phyloP scores from a whole-genome alignment of 2,888 invertebrate species.

The Calameuta idolon region DNA sequence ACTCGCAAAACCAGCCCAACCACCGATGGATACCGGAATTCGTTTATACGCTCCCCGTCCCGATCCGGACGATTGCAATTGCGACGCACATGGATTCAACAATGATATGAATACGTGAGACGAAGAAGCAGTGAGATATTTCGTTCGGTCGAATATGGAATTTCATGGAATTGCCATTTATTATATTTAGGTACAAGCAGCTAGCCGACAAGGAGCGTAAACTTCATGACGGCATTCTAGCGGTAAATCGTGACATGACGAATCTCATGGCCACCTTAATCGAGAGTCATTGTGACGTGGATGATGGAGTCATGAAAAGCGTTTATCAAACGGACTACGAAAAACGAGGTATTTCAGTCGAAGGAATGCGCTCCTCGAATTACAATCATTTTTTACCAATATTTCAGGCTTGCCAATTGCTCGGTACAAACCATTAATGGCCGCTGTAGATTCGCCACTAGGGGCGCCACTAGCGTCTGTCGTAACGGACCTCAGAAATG shows the following conservation, averaged over 20 bases:
- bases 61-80: constrained; percentile 75
- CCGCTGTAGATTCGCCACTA: constrained; percentile 73
- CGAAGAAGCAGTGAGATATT: neutral
- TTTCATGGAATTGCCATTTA: neutral
- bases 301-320: constrained; percentile 74
- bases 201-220: constrained; percentile 73
- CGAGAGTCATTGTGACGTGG: constrained; percentile 74
- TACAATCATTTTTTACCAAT: constrained; percentile 20
- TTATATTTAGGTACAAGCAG: constrained; percentile 68
- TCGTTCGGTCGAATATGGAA: neutral
- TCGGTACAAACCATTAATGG: constrained; percentile 71
- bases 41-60: constrained; percentile 69
- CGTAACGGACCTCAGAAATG: constrained; percentile 70
- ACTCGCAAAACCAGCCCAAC: constrained; percentile 73
- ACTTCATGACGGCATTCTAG: constrained; percentile 70
- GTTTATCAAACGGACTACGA: constrained; percentile 74
- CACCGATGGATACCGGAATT: constrained; percentile 69
- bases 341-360: constrained; percentile 69
- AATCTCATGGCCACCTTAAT: constrained; percentile 64
- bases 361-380: neutral
- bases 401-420: constrained; percentile 69
- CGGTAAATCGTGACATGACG: constrained; percentile 68
- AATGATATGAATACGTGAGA: constrained; percentile 70
- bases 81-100: constrained; percentile 74
- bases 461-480: constrained; percentile 72